These are phyloP conservation scores for Harpalus rubripes DNA, from an alignment of 2,888 invertebrate genomes.

Conservation along the genomic window DNA sequence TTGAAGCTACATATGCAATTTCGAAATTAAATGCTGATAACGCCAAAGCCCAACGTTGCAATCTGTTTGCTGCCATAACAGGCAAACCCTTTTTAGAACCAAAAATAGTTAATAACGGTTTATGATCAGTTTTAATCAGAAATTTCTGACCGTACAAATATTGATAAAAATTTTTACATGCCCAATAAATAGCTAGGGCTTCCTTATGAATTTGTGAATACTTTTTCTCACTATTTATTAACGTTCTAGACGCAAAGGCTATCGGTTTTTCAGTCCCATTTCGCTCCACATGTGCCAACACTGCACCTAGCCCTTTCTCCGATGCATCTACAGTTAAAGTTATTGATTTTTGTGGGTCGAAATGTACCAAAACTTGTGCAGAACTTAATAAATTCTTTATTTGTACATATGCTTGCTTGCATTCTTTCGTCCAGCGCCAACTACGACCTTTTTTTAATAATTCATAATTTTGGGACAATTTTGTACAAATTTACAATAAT, in stretches of 20 bases:
- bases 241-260: no score
- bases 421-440: slow-evolving; percentile 70
- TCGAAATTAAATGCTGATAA: slow-evolving; percentile 69
- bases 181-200: slow-evolving; percentile 29
- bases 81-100: slow-evolving; percentile 34
- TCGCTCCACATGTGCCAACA: slow-evolving; percentile 23
- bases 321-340: slow-evolving; percentile 61
- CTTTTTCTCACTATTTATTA: neutral
- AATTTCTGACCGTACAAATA: slow-evolving; percentile 18
- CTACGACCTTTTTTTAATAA: slow-evolving; percentile 69
- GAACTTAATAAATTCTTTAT: slow-evolving; percentile 7
- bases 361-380: slow-evolving; percentile 4
- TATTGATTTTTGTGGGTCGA: slow-evolving; percentile 33
- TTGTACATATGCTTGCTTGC: slow-evolving; percentile 52
- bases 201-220: slow-evolving; percentile 63
- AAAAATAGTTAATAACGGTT: slow-evolving; percentile 55
- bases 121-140: slow-evolving; percentile 39
- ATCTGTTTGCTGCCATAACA: slow-evolving; percentile 57
- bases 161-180: slow-evolving; percentile 52
- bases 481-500: slow-evolving; percentile 72
- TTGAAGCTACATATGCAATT: slow-evolving; percentile 66
- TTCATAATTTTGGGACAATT: slow-evolving; percentile 70
- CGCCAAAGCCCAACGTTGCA: slow-evolving; percentile 67
- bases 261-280: no score
- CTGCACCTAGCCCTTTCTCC: slow-evolving; percentile 5